phyloP scores from a whole-genome alignment of 2,888 invertebrate species.

The Chymomyza fuscimana region DNA sequence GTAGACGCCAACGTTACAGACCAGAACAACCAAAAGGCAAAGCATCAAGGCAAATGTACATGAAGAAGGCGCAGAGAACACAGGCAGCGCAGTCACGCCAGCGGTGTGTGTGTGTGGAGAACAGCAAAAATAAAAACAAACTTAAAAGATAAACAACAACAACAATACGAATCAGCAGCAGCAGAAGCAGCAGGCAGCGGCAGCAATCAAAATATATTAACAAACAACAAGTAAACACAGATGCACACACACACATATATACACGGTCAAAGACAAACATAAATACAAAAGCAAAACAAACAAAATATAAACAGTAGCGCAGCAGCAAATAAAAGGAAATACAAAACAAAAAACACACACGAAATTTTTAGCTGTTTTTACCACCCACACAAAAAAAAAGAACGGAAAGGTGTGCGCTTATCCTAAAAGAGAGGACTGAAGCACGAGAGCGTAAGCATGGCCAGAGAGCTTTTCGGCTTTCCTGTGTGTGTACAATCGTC shows the following conservation, averaged over 20 bases:
- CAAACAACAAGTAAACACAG: slow-evolving; percentile 31
- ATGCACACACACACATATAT: slow-evolving; percentile 28
- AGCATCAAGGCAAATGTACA: slow-evolving; percentile 1
- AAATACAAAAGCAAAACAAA: slow-evolving; percentile 33
- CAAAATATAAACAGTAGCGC: slow-evolving; percentile 53
- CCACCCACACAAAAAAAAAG: slow-evolving; percentile 51
- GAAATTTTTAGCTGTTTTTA: slow-evolving; percentile 19
- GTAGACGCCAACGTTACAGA: slow-evolving; percentile 5
- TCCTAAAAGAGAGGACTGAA: slow-evolving; percentile 29
- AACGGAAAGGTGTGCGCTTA: slow-evolving; percentile 26
- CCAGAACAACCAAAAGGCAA: slow-evolving; percentile 20
- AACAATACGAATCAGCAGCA: slow-evolving; percentile 30
- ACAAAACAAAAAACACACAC: slow-evolving; percentile 25
- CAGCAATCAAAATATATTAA: slow-evolving; percentile 49
- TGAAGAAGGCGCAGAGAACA: background rate
- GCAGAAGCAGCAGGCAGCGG: slow-evolving; percentile 2
- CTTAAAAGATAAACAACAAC: slow-evolving; percentile 6
- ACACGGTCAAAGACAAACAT: slow-evolving; percentile 1
- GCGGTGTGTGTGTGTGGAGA: slow-evolving; percentile 1
- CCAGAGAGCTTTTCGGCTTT: background rate
- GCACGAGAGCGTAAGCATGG: slow-evolving; percentile 20
- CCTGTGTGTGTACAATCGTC: background rate
- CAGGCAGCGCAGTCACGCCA: background rate
- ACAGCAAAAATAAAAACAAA: slow-evolving; percentile 23
- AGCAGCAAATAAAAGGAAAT: slow-evolving; percentile 51